A percentile compares a stretch with the other conserved stretches of the same genome.
Evolutionary conservation across 1,140 invertebrate species (phyloP).

Genomic region (Calliopsis andreniformis): DNA sequence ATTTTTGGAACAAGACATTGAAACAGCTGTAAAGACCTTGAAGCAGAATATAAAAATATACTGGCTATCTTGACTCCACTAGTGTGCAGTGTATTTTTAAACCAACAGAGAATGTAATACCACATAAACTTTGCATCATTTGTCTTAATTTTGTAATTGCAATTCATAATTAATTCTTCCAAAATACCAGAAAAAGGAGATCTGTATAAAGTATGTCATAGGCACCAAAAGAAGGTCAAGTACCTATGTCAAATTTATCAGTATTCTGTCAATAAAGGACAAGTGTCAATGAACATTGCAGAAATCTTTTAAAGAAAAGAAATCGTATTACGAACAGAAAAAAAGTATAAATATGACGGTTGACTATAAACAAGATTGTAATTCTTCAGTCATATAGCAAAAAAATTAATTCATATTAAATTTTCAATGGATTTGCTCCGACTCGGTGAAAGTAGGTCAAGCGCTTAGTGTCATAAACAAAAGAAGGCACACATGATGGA

Average conservation of each 20-base stretch:
- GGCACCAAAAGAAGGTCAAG: constrained; percentile 20
- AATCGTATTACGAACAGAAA: not conserved
- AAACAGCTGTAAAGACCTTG: constrained; percentile 4
- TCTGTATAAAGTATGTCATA: not conserved
- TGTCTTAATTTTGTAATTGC: not conserved
- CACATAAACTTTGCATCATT: constrained; percentile 15
- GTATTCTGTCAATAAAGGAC: no score
- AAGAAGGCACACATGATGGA: constrained; percentile 6
- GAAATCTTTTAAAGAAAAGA: no score
- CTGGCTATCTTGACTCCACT: not conserved
- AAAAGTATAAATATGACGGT: not conserved
- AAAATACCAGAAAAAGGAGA: not conserved
- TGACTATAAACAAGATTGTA: no score
- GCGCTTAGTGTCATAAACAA: constrained; percentile 26
- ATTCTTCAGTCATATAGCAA: not conserved
- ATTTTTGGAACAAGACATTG: constrained; percentile 29
- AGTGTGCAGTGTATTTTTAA: constrained; percentile 52
- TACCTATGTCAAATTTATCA: constrained; percentile 6
- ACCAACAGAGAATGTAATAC: constrained; percentile 2
- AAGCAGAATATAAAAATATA: constrained; percentile 57
- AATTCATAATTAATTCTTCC: not conserved
- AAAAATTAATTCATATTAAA: not conserved
- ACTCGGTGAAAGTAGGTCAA: not conserved
- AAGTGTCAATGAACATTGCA: no score
- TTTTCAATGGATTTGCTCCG: not conserved